Evolutionary conservation across 2,113 vertebrate genomes (phyloP), one percentile per base, ranked within the genome.

Genomic region (Elephas maximus): DNA sequence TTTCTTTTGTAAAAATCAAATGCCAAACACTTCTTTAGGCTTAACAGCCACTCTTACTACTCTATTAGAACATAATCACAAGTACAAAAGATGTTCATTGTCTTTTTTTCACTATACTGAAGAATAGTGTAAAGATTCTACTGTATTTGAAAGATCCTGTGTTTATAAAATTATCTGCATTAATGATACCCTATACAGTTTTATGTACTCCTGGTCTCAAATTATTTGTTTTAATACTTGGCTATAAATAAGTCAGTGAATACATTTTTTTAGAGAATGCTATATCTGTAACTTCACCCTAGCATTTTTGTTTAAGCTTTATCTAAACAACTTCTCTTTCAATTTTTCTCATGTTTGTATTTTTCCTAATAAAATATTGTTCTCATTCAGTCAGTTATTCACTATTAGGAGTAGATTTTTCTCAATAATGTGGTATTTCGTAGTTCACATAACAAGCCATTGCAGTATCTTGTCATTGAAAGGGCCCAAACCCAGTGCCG

Each of bases 1-100:
- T 65, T 84, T 93, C 26, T 78, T 23, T 87, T 88, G 67, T 95
- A 71, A 88, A 97, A 77, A 45, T 41, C 9, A 71, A 86, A 48
- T 37, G 9, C 89, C 30, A 81, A 9, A 78, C 24, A 33, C 30
- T 4, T 87, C 6, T 77, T 85, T 8, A 30, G 3, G 48, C 73
- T 95, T 92, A 60, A 26, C 2, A 71, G 18, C 4, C 44, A 23
- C 9, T 81, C 74, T 74, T 53, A 41, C 1, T 88, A 45, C 6
- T 44, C 33, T 78, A 2, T 21, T 71, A 73, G 69, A 73, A 73
- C 10, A 17, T 37, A 73, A 73, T 18, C 17, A 73, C 69, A 73
- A 3, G 48, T 33, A 91, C 4, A 14, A 26, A 90, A 65, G 30
- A 63, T 8, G 4, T 80, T 63, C 0, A 44, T 23, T 23, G 44